phyloP scores from a whole-genome alignment of 2,888 invertebrate species.

The Tuta absoluta region DNA sequence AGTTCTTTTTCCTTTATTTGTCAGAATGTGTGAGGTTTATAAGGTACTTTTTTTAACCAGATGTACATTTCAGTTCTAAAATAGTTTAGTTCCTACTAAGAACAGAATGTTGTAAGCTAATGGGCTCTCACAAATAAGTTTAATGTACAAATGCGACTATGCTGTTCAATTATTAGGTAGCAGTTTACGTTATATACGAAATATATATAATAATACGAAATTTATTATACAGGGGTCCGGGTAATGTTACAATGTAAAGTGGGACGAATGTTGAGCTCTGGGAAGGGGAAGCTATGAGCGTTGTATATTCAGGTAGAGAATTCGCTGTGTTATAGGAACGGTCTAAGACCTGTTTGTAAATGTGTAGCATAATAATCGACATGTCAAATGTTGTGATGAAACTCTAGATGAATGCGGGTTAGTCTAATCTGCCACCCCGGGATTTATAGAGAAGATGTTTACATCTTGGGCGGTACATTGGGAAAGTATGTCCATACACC shows the following conservation, averaged over 20 bases:
- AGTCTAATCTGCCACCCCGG: too few relatives aligned
- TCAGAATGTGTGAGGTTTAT: neutral
- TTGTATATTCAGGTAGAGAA: conserved; percentile 14
- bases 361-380: conserved; percentile 19
- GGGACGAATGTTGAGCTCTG: too few relatives aligned
- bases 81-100: neutral
- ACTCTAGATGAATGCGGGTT: neutral
- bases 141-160: conserved; percentile 13
- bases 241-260: conserved; percentile 1
- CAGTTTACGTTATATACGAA: conserved; percentile 7
- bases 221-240: neutral
- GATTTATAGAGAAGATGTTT: too few relatives aligned
- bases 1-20: conserved; percentile 7
- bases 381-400: conserved; percentile 25
- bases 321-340: conserved; percentile 18
- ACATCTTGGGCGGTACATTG: too few relatives aligned
- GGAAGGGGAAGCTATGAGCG: conserved; percentile 23
- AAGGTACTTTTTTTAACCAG: neutral
- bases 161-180: conserved; percentile 21
- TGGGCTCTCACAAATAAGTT: neutral
- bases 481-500: too few relatives aligned
- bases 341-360: conserved; percentile 21
- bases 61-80: neutral
- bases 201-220: neutral
- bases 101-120: neutral